phyloP scores from a whole-genome alignment of 1,140 invertebrate genomes.

The Anoplophora glabripennis region DNA sequence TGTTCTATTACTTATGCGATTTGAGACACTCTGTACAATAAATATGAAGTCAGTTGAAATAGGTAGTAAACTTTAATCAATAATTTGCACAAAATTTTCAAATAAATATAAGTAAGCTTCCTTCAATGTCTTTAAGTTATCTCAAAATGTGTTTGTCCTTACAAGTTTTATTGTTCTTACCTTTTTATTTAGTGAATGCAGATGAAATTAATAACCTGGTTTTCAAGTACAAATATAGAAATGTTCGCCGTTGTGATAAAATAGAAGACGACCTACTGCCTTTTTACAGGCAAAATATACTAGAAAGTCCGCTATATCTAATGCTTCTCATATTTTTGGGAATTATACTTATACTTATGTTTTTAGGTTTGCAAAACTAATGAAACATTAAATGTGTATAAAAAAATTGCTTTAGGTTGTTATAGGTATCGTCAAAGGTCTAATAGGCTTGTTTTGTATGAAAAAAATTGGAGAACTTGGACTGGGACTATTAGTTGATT shows the following conservation, averaged over 20 bases:
- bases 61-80: no score
- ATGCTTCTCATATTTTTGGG: slow-evolving; percentile 15
- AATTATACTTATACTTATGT: slow-evolving; percentile 15
- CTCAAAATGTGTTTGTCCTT: background rate
- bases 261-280: background rate
- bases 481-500: slow-evolving; percentile 48
- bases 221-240: slow-evolving; percentile 13
- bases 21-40: no score
- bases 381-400: background rate
- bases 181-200: background rate
- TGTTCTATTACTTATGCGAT: no score
- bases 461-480: slow-evolving; percentile 41
- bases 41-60: no score
- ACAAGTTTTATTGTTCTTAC: slow-evolving; percentile 2
- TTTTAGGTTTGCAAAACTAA: slow-evolving; percentile 16
- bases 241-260: slow-evolving; percentile 9
- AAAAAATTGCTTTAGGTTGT: background rate
- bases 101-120: no score
- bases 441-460: slow-evolving; percentile 25
- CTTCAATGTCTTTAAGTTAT: background rate
- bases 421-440: slow-evolving; percentile 31
- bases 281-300: slow-evolving; percentile 17
- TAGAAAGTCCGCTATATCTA: slow-evolving; percentile 18
- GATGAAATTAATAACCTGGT: slow-evolving; percentile 1
- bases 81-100: no score